Evolutionary conservation across 2,113 vertebrate genomes (phyloP).

Genomic region (Sylvilagus bachmani): DNA sequence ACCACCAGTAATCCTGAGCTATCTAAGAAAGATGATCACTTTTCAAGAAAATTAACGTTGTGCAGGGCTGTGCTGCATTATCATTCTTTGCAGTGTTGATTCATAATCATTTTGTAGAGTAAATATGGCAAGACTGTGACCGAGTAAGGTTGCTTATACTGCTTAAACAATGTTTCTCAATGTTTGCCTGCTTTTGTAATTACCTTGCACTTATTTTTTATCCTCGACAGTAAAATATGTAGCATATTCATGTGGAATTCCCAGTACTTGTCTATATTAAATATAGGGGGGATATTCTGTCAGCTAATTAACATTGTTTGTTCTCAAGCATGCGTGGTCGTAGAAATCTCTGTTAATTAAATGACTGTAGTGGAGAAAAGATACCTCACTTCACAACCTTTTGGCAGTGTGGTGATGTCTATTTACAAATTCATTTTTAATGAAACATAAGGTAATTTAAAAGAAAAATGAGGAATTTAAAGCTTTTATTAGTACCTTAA

Average conservation of each 20-base stretch:
- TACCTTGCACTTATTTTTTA: slow-evolving; percentile 15
- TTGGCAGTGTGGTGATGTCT: background rate
- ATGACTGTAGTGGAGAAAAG: background rate
- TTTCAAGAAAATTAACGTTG: background rate
- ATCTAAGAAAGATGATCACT: background rate
- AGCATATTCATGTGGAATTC: slow-evolving; percentile 26
- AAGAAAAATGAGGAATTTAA: slow-evolving; percentile 34
- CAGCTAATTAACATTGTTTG: slow-evolving; percentile 19
- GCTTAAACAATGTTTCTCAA: background rate
- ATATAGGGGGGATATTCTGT: slow-evolving; percentile 7
- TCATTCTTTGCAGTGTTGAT: background rate
- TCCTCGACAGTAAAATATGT: background rate
- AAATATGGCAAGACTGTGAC: background rate
- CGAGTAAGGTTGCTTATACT: background rate
- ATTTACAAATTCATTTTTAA: slow-evolving; percentile 35
- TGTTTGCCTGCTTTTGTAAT: slow-evolving; percentile 43
- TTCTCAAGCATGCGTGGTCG: background rate
- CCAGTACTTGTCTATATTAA: slow-evolving; percentile 29
- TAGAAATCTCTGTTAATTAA: slow-evolving; percentile 8
- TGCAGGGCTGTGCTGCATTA: background rate
- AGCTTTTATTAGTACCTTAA: slow-evolving; percentile 39
- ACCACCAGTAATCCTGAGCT: background rate
- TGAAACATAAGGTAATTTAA: background rate
- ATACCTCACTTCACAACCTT: background rate
- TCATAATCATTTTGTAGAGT: background rate